A percentile compares a stretch with the other conserved stretches of the same genome.
These are phyloP conservation scores for Muschampia plurimacula DNA, from an alignment of 2,888 invertebrate genomes.

Conservation along the genomic window DNA sequence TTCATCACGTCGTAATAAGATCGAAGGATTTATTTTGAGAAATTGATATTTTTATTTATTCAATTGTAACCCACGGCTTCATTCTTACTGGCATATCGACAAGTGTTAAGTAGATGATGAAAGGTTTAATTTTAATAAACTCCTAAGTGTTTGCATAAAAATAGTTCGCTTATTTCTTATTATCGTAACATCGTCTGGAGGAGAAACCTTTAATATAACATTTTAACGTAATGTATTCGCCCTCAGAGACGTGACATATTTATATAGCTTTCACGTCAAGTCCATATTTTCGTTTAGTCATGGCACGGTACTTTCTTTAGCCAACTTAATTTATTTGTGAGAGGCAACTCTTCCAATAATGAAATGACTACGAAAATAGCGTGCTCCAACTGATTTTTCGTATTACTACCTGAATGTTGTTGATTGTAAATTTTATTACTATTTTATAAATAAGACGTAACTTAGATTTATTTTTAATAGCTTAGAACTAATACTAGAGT, in stretches of 20 bases:
- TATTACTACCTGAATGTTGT: neutral
- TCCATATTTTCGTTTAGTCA: constrained; percentile 14
- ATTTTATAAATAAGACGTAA: constrained; percentile 22
- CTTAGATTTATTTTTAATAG: constrained; percentile 46
- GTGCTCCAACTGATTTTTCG: constrained; percentile 7
- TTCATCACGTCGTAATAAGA: no score
- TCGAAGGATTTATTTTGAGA: no score
- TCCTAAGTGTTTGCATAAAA: neutral
- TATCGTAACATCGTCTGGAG: constrained; percentile 35
- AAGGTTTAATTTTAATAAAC: neutral
- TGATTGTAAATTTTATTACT: constrained; percentile 13
- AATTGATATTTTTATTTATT: no score
- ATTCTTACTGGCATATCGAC: no score
- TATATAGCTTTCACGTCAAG: constrained; percentile 24
- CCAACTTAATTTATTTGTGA: constrained; percentile 2
- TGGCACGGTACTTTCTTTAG: constrained; percentile 12
- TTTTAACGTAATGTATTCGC: constrained; percentile 19
- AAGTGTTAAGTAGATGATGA: neutral
- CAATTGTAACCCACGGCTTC: neutral
- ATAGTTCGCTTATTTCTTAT: neutral
- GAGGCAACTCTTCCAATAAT: constrained; percentile 1
- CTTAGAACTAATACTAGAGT: constrained; percentile 53
- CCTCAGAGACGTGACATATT: constrained; percentile 3
- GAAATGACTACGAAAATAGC: neutral
- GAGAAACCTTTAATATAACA: constrained; percentile 42